A percentile compares a stretch with the other conserved stretches of the same genome.
Conservation (phyloP, 2,797 vertebrate species). For the Tinamus major region DNA sequence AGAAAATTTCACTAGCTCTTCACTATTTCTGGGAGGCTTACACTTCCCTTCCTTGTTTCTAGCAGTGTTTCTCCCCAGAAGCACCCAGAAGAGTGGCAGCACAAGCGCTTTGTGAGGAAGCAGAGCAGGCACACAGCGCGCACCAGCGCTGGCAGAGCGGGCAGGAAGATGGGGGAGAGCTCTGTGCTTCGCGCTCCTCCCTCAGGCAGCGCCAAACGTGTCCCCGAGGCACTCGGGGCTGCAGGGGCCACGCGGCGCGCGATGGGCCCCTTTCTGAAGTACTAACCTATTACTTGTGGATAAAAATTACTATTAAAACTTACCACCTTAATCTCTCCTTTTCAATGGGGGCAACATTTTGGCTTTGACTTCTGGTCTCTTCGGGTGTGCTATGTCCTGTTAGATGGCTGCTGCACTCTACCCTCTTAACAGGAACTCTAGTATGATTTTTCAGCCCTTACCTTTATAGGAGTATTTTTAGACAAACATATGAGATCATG, state of each 20-base stretch:
- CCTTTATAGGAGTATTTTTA: neutral
- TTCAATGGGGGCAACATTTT: neutral
- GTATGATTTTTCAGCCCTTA: neutral
- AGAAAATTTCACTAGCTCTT: neutral
- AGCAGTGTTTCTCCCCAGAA: neutral
- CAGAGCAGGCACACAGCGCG: neutral
- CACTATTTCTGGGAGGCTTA: neutral
- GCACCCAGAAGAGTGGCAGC: neutral
- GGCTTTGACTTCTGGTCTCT: neutral
- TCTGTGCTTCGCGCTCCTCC: neutral
- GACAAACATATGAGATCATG: rapidly evolving
- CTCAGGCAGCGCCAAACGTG: neutral
- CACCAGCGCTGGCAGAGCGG: neutral
- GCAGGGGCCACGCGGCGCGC: neutral
- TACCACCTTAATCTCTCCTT: neutral
- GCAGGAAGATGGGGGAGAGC: neutral
- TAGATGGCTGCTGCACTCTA: neutral
- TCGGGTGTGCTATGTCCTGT: neutral
- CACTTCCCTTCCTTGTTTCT: neutral
- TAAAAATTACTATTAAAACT: neutral
- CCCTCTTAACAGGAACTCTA: neutral
- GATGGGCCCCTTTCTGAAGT: neutral
- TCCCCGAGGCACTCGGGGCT: neutral
- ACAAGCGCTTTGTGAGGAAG: neutral
- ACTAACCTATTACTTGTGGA: neutral